Evolutionary conservation across 1,140 invertebrate species (phyloP).

Genomic region (Drosophila trapezifrons): DNA sequence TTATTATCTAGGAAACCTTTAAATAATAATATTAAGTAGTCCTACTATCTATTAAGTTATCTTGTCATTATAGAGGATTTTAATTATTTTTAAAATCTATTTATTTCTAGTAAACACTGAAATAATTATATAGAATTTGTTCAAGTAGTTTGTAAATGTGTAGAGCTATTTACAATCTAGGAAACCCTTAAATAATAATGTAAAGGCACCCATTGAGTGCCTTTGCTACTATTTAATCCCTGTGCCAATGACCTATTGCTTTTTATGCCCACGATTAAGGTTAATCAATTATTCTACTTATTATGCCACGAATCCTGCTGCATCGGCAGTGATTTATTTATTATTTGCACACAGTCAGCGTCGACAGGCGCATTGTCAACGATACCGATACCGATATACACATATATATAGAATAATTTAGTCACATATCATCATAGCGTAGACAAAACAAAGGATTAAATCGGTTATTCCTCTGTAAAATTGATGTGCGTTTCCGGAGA

Average conservation of each 20-base stretch:
- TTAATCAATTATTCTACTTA: conserved; percentile 20
- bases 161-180: no score
- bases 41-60: no score
- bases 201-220: no score
- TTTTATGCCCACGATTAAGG: conserved; percentile 7
- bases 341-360: conserved; percentile 5
- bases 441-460: conserved; percentile 13
- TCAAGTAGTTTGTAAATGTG: no score
- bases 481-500: background rate
- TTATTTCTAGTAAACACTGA: no score
- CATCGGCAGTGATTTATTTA: conserved; percentile 17
- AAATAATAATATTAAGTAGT: no score
- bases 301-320: conserved; percentile 7
- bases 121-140: no score
- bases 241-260: conserved; percentile 1
- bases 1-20: no score
- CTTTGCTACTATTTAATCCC: no score
- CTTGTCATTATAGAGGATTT: no score
- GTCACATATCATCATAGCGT: conserved; percentile 1
- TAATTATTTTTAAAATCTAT: no score
- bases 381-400: background rate
- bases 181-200: no score
- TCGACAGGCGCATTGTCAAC: conserved; percentile 16
- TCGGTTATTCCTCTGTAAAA: background rate
- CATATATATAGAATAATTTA: background rate